These are phyloP conservation scores for Garra rufa DNA, from an alignment of 2,113 vertebrate species.

Conservation along the genomic window DNA sequence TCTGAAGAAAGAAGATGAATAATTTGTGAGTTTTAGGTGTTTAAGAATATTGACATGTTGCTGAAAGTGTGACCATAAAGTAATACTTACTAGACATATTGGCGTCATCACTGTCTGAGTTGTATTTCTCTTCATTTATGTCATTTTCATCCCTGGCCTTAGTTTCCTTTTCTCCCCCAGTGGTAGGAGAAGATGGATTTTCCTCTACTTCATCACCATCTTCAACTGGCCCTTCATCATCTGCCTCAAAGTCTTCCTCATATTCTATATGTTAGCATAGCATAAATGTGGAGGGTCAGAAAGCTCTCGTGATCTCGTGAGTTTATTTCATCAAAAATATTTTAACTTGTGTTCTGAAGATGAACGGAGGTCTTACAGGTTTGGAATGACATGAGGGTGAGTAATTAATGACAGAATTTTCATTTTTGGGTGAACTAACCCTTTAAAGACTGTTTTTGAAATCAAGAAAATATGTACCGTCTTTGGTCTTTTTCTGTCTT, in stretches of 20 bases:
- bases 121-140: constrained; percentile 55
- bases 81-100: constrained; percentile 74
- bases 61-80: background rate
- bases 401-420: too few species aligned
- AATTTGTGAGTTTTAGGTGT: background rate
- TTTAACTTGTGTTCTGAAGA: too few species aligned
- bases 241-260: constrained; percentile 92
- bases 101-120: constrained; percentile 71
- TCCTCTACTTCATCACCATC: constrained; percentile 67
- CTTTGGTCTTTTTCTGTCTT: constrained; percentile 65
- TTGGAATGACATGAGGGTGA: too few species aligned
- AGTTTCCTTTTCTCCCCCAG: constrained; percentile 60
- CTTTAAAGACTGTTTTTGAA: background rate
- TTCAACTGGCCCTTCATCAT: constrained; percentile 78
- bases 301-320: too few species aligned
- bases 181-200: constrained; percentile 67
- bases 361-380: too few species aligned
- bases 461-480: constrained; percentile 67
- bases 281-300: background rate
- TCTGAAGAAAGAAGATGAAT: constrained; percentile 53
- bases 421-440: too few species aligned
- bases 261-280: constrained; percentile 78
- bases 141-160: constrained; percentile 57
- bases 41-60: background rate
- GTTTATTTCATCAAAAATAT: too few species aligned